A percentile compares a stretch with the other conserved stretches of the same genome.
These are phyloP conservation scores for Panulirus ornatus DNA, from an alignment of 1,140 invertebrate species.

Conservation along the genomic window DNA sequence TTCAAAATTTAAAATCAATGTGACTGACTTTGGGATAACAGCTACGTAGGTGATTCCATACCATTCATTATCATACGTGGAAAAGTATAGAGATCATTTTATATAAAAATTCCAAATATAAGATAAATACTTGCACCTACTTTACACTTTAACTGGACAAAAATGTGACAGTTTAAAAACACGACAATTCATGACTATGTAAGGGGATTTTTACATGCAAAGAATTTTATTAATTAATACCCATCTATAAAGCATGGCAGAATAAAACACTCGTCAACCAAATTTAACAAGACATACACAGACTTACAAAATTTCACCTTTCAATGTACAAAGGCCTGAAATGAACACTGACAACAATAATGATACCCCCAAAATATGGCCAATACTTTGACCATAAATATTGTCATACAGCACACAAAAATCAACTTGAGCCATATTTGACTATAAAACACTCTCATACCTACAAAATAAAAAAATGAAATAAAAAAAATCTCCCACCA, in stretches of 20 bases:
- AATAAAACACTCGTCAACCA: conserved; percentile 40
- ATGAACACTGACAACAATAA: conserved; percentile 39
- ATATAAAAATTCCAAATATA: conserved; percentile 66
- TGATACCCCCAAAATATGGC: conserved; percentile 30
- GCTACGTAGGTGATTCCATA: conserved; percentile 57
- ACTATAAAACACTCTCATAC: conserved; percentile 38
- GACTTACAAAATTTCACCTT: conserved; percentile 15
- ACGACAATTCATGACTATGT: conserved; percentile 49
- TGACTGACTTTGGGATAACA: conserved; percentile 66
- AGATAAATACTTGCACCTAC: conserved; percentile 63
- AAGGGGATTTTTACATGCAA: conserved; percentile 52
- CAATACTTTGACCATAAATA: conserved; percentile 24
- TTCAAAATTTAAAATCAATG: conserved; percentile 51
- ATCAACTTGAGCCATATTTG: conserved; percentile 47
- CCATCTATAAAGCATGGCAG: conserved; percentile 56
- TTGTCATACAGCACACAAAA: conserved; percentile 45
- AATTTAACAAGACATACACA: conserved; percentile 34
- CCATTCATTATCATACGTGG: conserved; percentile 60
- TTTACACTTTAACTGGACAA: conserved; percentile 65
- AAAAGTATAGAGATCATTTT: conserved; percentile 70
- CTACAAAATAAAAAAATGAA: conserved; percentile 45
- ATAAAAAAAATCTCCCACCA: conserved; percentile 40
- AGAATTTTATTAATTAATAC: conserved; percentile 50
- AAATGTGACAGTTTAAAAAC: conserved; percentile 50
- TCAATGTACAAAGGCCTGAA: conserved; percentile 47